Conservation (phyloP, 2,113 vertebrate genomes). For the Onychorhynchus coronatus region DNA sequence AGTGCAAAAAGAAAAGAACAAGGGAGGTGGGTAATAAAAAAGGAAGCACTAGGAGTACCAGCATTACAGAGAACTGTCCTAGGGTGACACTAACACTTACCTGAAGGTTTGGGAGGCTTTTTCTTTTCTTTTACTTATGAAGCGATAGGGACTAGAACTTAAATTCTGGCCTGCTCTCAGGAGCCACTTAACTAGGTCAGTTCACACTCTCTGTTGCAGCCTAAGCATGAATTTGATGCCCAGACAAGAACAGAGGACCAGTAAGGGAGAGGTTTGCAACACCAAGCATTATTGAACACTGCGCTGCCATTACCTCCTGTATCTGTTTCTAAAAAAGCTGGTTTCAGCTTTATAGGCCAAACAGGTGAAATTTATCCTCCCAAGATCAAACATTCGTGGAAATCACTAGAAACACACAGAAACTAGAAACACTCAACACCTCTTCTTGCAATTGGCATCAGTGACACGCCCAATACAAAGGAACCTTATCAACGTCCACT, state of each 20-base stretch:
- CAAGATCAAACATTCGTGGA: not conserved
- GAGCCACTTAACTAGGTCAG: not conserved
- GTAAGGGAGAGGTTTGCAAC: not conserved
- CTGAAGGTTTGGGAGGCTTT: not conserved
- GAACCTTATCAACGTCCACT: not conserved
- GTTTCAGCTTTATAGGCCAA: not conserved
- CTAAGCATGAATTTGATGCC: not conserved
- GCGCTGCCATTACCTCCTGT: not conserved
- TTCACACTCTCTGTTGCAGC: not conserved
- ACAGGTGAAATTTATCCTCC: not conserved
- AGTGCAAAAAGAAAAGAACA: not conserved
- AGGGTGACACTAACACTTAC: not conserved
- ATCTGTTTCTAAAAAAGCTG: not conserved
- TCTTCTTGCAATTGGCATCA: not conserved
- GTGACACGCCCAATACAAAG: not conserved
- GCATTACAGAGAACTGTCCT: not conserved
- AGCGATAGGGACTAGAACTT: not conserved
- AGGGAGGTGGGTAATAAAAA: not conserved
- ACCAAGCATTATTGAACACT: accelerated
- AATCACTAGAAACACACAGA: not conserved
- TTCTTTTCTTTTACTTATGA: not conserved
- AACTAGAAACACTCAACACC: accelerated
- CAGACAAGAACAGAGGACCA: not conserved
- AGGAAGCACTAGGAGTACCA: not conserved
- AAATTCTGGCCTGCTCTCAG: not conserved